Base-by-base conservation (phyloP, 2,113 vertebrate species). In the Nothocercus nigrocapillus region DNA sequence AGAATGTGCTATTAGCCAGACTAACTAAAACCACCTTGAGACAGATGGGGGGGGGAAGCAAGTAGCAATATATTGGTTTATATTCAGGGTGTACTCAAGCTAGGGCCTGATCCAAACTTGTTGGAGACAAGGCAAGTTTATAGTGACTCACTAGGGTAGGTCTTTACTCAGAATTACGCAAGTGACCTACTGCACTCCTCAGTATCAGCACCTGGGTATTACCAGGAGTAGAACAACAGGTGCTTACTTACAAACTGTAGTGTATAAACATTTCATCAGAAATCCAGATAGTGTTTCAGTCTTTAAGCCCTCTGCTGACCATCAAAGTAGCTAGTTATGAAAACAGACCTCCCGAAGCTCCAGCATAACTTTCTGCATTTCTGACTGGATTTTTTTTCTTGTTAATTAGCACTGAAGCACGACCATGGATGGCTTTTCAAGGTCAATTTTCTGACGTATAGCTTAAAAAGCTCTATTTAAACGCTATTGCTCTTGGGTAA, bases 171-270 rank as follows among this genome's bases (percentile, higher is more conserved):
- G 34, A 32, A 56, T 11, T 70, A 7, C 0, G 1, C 38, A 11
- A 0, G 0, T 38, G 53, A 76, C 47, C 42, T 25, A 32, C 42
- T 51, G n/a, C 21, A 2, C 64, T 91, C 45, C 61, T 84, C 36
- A 7, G 42, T 32, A 22, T 49, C 20, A 13, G 17, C 0, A 0
- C 4, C 44, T 4, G 54, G 24, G n/a, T 3, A 13, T 36, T 30
- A 27, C 44, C 66, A 4, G 14, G 22, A 40, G 15, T 3, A 10
- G 47, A 9, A 22, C 3, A 40, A 32, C 22, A 2, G 4, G 34
- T 0, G 0, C 28, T 63, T 21, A 7, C 54, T 25, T 10, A n/a
- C 74, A 61, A 61, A 45, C 17, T 7, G 38, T 7, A 4, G 6
- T 0, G 1, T 34, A 2, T 7, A 5, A 58, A 38, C 24, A 9